Conservation (phyloP, 1,140 invertebrate species). For the Pygmarrhopalites habei region DNA sequence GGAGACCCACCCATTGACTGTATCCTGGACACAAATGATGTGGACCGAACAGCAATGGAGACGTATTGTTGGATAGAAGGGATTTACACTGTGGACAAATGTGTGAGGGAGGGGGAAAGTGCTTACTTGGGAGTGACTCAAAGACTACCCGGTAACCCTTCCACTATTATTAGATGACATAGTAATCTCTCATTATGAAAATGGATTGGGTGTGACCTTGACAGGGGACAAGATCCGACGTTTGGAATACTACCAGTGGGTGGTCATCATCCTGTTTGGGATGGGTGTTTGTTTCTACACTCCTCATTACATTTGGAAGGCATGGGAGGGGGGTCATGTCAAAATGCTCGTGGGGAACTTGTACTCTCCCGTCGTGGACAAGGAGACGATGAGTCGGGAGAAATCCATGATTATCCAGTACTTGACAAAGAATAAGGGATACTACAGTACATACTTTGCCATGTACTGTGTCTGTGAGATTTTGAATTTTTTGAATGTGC, state of each 20-base stretch:
- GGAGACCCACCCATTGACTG: no score
- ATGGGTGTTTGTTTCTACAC: slow-evolving; percentile 89
- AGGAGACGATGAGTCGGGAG: slow-evolving; percentile 65
- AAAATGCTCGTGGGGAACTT: slow-evolving; percentile 76
- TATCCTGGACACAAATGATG: no score
- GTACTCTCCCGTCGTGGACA: slow-evolving; percentile 69
- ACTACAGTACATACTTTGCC: slow-evolving; percentile 74
- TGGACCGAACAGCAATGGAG: no score
- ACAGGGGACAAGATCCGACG: slow-evolving; percentile 53
- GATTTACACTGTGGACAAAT: no score
- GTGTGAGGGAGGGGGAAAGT: no score
- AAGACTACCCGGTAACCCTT: no score
- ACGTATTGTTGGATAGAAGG: no score
- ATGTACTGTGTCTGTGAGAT: slow-evolving; percentile 76
- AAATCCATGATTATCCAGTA: slow-evolving; percentile 69
- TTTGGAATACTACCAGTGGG: slow-evolving; percentile 93
- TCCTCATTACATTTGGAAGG: slow-evolving; percentile 79
- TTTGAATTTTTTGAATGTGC: slow-evolving; percentile 77
- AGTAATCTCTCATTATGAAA: no score
- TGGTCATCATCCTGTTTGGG: slow-evolving; percentile 69
- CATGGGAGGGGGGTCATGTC: slow-evolving; percentile 75
- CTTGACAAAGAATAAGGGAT: slow-evolving; percentile 58
- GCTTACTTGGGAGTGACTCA: no score
- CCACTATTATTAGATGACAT: no score
- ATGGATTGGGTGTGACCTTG: no score